These are phyloP conservation scores for Zaprionus obscuricornis DNA, from an alignment of 2,888 invertebrate genomes.

Conservation along the genomic window DNA sequence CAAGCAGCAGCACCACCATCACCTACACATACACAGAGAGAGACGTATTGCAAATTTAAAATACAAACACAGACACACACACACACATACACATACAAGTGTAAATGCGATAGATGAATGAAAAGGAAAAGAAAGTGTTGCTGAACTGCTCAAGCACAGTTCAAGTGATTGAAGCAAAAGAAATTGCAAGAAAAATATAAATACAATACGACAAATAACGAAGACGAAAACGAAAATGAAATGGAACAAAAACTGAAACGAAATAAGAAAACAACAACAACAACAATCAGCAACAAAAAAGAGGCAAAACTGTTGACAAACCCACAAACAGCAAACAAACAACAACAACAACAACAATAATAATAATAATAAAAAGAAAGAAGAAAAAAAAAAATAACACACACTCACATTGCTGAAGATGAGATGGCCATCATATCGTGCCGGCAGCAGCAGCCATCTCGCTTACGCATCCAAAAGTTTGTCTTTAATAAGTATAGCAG, in stretches of 20 bases:
- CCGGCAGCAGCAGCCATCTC: slow-evolving; percentile 50
- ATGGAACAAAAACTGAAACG: slow-evolving; percentile 62
- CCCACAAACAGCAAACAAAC: slow-evolving; percentile 68
- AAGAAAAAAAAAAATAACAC: slow-evolving; percentile 8
- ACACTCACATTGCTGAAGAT: slow-evolving; percentile 13
- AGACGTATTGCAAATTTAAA: slow-evolving; percentile 49
- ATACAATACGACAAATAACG: slow-evolving; percentile 49
- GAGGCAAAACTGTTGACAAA: slow-evolving; percentile 69
- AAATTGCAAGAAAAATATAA: slow-evolving; percentile 65
- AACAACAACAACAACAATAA: background rate
- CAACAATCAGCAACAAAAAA: slow-evolving; percentile 63
- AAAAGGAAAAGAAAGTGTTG: slow-evolving; percentile 15
- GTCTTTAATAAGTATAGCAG: slow-evolving; percentile 48
- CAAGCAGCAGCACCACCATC: no score
- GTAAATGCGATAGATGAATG: slow-evolving; percentile 29
- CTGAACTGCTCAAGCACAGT: slow-evolving; percentile 57
- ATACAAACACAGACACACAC: no score
- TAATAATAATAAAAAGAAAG: slow-evolving; percentile 23
- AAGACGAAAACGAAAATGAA: slow-evolving; percentile 58
- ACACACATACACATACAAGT: background rate
- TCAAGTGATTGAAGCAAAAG: slow-evolving; percentile 64
- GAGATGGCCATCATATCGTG: slow-evolving; percentile 50
- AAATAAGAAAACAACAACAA: slow-evolving; percentile 31
- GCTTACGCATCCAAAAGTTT: slow-evolving; percentile 53
- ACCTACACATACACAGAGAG: slow-evolving; percentile 8